Percentiles rank a stretch among this genome's conserved stretches.
Evolutionary conservation across 23 tunicate genomes (phyloP).

Genomic region (Halocynthia aurantium): DNA sequence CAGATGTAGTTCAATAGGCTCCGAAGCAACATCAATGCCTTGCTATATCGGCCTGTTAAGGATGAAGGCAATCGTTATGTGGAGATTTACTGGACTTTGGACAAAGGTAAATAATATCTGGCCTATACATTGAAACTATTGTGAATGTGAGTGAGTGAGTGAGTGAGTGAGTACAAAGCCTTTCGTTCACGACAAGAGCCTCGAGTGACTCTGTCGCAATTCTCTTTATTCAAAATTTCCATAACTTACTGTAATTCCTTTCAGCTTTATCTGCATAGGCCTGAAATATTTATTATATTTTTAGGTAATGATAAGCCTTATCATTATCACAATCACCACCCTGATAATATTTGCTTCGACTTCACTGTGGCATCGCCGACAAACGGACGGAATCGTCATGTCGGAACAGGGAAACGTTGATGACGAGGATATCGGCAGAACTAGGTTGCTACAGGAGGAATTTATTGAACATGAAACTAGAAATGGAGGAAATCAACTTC

Average conservation of each 20-base stretch:
- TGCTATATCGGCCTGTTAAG: slow-evolving; percentile 47
- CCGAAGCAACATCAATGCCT: slow-evolving; percentile 64
- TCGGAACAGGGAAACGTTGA: slow-evolving; percentile 10
- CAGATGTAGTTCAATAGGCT: slow-evolving; percentile 54
- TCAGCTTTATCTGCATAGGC: no score
- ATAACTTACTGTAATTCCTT: no score
- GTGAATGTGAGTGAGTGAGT: no score
- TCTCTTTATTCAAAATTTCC: no score
- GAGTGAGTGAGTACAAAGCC: no score
- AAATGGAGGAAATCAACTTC: not conserved
- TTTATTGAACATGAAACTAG: slow-evolving; percentile 18
- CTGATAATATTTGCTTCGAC: slow-evolving; percentile 19
- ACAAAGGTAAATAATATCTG: slow-evolving; percentile 29
- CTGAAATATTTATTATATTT: no score
- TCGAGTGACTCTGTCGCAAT: no score
- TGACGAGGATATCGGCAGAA: not conserved
- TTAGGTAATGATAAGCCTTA: not conserved
- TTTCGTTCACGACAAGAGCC: no score
- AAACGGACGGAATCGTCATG: slow-evolving; percentile 11
- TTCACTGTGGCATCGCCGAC: slow-evolving; percentile 6
- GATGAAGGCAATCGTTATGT: slow-evolving; percentile 36
- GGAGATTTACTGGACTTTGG: slow-evolving; percentile 37
- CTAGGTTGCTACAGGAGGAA: slow-evolving; percentile 11
- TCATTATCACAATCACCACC: not conserved
- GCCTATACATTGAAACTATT: no score